Base-by-base conservation (phyloP, 2,797 vertebrate genomes). In the Vireo griseus region DNA sequence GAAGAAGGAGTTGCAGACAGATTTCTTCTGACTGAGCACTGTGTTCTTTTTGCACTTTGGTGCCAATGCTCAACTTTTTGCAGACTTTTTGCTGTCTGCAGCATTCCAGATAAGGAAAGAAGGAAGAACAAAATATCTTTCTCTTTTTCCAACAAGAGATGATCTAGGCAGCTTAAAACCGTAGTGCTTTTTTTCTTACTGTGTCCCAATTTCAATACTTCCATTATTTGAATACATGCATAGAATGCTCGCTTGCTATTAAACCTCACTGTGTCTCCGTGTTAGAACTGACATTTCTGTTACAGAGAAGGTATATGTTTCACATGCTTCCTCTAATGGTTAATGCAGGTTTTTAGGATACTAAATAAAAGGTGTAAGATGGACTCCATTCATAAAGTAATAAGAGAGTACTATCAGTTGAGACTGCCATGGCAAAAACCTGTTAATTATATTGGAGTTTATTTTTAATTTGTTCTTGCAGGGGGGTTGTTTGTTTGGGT, bases 151-250 rank as follows among this genome's bases (percentile, higher is more conserved):
- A 74, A 87, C 92, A 93, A 96, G 94, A 97, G 90, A 95, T 97
- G 94, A 96, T 93, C 75, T 97, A 97, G 98, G 97, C 98, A 98
- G 98, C 98, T 98, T 98, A 96, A 97, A 97, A 98, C 95, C 96
- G 94, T 98, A 97, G 97, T 96, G 97, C 97, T 98, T 97, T 97
- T 97, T 97, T 97, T 97, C 94, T 97, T 98, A 97, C 96, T 80
- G 76, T 96, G 93, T 97, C 96, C 87, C 93, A 85, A 88, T 80
- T 97, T 95, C 96, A 94, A 15, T 78, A 88, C 78, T 97, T 94
- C 68, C 91, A 94, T 96, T 96, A 81, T 96, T 95, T 94, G 96
- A 96, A 90, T 96, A 87, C 90, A 75, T 74, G 61, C 95, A 73
- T 97, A 97, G 97, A 92, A 92, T 59, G 83, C 92, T 97, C 2